A percentile compares a stretch with the other conserved stretches of the same genome.
These are phyloP conservation scores for Netelia inedita DNA, from an alignment of 2,888 invertebrate species.

Conservation along the genomic window DNA sequence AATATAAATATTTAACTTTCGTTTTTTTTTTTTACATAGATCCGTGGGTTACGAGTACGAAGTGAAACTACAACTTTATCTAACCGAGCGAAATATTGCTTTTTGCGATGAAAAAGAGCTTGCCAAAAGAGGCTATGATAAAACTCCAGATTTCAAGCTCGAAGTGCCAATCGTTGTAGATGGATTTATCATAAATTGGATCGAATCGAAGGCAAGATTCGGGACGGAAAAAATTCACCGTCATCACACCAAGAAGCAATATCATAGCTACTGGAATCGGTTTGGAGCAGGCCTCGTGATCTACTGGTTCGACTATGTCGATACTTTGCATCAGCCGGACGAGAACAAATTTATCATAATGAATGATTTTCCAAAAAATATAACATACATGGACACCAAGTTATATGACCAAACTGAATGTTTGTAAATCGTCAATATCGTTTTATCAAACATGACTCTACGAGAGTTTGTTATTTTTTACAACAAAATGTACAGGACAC, in stretches of 20 bases:
- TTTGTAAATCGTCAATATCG: background rate
- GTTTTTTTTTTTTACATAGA: constrained; percentile 82
- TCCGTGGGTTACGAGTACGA: constrained; percentile 95
- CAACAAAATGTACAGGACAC: constrained; percentile 26
- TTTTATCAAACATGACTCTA: too few relatives aligned
- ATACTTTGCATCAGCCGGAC: constrained; percentile 86
- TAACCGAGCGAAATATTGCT: constrained; percentile 87
- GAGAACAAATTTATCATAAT: constrained; percentile 87
- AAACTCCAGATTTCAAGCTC: constrained; percentile 97
- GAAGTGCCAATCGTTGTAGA: constrained; percentile 95
- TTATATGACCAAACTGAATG: constrained; percentile 19
- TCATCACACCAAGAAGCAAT: constrained; percentile 93
- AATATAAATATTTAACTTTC: background rate
- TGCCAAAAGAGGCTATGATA: constrained; percentile 94
- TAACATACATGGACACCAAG: constrained; percentile 84
- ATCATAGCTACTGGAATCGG: constrained; percentile 96
- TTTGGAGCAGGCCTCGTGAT: constrained; percentile 98
- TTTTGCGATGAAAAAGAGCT: constrained; percentile 93
- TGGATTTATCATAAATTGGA: constrained; percentile 96
- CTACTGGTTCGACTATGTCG: constrained; percentile 97
- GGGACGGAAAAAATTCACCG: constrained; percentile 94
- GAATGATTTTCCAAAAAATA: constrained; percentile 89
- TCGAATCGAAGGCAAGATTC: constrained; percentile 98
- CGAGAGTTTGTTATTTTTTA: background rate
- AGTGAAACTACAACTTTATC: constrained; percentile 89